Base-by-base conservation (phyloP, 2,888 invertebrate genomes). In the Pemphredon lugubris region DNA sequence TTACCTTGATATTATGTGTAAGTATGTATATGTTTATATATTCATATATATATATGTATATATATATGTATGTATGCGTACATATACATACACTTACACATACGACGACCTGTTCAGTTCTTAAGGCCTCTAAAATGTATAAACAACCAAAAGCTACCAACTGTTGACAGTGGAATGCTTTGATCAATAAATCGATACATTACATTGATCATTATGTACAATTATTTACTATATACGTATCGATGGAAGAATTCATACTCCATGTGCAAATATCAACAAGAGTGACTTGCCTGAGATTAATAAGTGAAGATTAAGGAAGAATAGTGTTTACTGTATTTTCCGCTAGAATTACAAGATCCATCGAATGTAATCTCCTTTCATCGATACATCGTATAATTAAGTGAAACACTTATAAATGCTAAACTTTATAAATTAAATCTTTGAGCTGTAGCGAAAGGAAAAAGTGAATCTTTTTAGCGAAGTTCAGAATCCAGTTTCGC, bases 361-460 rank as follows among this genome's bases (percentile, higher is more conserved):
- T 42, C 42, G 67, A 75, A 67, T 51, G 45, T 40, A 60, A 40
- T 72, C 40, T 48, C 57, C 83, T 80, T 84, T 83, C 86, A 81
- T 84, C 83, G 81, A 85, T 84, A 82, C 64, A 72, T 66, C 60
- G 68, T 68, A 68, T 61, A 75, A 79, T 72, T 75, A 81, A 73
- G 75, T 83, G 77, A 85, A 84, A 87, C 77, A 77, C 76, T 75
- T 84, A 82, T 86, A 86, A 88, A 88, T 87, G 87, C 87, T 86
- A 81, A 69, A 72, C 81, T 79, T 75, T 79, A 84, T 83, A 85
- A 84, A 87, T n/a, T 87, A 84, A 84, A 85, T 79, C 57, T 83
- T 86, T 80, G 77, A 86, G 82, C 81, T 74, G 76, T 79, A 65
- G 73, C 75, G 63, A 75, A 82, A 77, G 61, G 58, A 80, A 79